Evolutionary conservation across 2,888 invertebrate genomes (phyloP).

Genomic region (Meiosimyza platycephala): DNA sequence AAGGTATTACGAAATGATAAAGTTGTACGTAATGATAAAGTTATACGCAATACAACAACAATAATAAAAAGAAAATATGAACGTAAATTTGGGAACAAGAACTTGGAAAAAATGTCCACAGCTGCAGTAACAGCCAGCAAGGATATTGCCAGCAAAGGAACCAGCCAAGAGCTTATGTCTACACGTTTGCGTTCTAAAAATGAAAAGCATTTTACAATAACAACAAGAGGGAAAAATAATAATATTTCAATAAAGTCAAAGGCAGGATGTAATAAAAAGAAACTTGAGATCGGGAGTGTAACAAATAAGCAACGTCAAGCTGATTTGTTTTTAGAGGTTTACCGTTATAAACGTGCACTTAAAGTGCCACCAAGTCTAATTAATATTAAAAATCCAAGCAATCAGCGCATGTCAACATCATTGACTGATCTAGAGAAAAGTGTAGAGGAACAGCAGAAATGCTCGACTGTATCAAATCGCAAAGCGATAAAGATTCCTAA

Average conservation of each 20-base stretch:
- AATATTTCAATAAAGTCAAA: constrained; percentile 73
- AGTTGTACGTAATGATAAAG: constrained; percentile 63
- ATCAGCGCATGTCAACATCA: constrained; percentile 78
- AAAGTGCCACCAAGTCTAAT: constrained; percentile 86
- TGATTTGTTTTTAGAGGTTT: constrained; percentile 73
- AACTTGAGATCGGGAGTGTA: constrained; percentile 13
- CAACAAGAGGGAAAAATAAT: constrained; percentile 46
- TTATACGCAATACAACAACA: constrained; percentile 60
- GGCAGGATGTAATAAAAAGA: constrained; percentile 69
- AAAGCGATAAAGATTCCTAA: constrained; percentile 32
- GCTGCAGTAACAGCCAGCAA: constrained; percentile 13
- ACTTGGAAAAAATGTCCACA: constrained; percentile 25
- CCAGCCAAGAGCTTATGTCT: constrained; percentile 48
- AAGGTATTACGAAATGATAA: constrained; percentile 65
- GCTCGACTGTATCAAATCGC: constrained; percentile 31
- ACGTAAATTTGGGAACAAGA: constrained; percentile 50
- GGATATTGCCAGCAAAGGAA: constrained; percentile 41
- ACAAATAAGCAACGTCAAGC: constrained; percentile 46
- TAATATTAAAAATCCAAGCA: constrained; percentile 79
- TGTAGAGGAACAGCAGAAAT: constrained; percentile 43
- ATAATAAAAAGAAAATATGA: constrained; percentile 62
- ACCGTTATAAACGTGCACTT: constrained; percentile 82
- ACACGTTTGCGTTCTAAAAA: constrained; percentile 53
- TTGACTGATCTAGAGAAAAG: constrained; percentile 80
- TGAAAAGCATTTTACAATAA: constrained; percentile 39